Percentiles rank a stretch among this genome's conserved stretches.
Conservation (phyloP, 2,888 invertebrate genomes). For the Palloptera scutellata region DNA sequence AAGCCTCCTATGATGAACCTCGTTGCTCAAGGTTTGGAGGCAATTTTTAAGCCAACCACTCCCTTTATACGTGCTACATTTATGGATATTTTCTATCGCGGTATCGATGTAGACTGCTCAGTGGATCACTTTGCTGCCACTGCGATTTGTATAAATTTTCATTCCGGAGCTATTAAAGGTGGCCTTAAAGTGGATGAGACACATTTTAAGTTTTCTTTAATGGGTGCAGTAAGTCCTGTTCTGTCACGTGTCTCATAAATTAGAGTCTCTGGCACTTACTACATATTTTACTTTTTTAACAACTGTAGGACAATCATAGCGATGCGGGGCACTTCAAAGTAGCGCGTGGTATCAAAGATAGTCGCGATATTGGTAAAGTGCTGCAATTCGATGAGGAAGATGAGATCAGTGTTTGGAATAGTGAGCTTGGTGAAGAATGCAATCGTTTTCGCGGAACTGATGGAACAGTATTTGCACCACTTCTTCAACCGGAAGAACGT, state of each 20-base stretch:
- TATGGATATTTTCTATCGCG: constrained; percentile 76
- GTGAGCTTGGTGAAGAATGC: constrained; percentile 68
- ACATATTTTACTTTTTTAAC: not conserved
- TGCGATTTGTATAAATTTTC: constrained; percentile 74
- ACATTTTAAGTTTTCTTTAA: constrained; percentile 74
- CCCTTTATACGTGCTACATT: constrained; percentile 68
- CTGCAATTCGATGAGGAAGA: constrained; percentile 72
- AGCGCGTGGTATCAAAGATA: constrained; percentile 74
- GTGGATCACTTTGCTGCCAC: constrained; percentile 76
- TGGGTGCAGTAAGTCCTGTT: constrained; percentile 71
- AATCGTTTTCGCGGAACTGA: constrained; percentile 82
- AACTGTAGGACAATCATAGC: constrained; percentile 76
- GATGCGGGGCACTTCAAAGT: constrained; percentile 75
- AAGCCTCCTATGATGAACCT: constrained; percentile 68
- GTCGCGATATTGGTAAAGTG: constrained; percentile 76
- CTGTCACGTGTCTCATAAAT: not conserved
- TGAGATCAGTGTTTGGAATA: constrained; percentile 70
- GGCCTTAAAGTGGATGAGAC: constrained; percentile 68
- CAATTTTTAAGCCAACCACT: constrained; percentile 72
- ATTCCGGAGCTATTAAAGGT: constrained; percentile 68
- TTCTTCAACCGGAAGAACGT: constrained; percentile 70
- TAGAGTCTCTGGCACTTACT: too few relatives aligned
- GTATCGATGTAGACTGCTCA: constrained; percentile 75
- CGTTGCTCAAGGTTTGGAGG: constrained; percentile 73
- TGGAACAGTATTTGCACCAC: constrained; percentile 85